Conservation (phyloP, 2,797 vertebrate species). For the Sandelia bainsii region DNA sequence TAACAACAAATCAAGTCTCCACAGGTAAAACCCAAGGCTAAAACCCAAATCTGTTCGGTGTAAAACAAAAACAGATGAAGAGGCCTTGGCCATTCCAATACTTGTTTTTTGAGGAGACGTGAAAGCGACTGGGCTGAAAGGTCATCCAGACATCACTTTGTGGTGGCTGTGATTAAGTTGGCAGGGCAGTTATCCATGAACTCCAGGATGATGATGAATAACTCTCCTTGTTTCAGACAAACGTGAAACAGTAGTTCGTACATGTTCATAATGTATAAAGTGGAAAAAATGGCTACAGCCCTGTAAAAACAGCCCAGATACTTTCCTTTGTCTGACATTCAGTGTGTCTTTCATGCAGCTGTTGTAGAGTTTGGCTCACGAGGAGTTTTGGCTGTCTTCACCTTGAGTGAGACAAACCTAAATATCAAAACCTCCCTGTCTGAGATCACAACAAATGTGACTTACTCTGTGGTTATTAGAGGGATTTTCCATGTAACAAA, state of each 20-base stretch:
- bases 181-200: no score
- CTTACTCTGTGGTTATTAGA: constrained; percentile 6
- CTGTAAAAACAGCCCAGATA: not conserved
- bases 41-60: no score
- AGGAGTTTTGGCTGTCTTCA: constrained; percentile 12
- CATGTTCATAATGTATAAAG: not conserved
- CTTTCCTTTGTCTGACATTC: constrained; percentile 35
- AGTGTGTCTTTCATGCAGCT: constrained; percentile 3
- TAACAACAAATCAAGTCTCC: no score
- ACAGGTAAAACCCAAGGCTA: no score
- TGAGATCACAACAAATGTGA: constrained; percentile 7
- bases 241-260: not conserved
- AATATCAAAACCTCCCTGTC: constrained; percentile 7
- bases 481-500: constrained; percentile 18
- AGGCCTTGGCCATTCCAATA: no score
- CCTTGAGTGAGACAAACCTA: not conserved
- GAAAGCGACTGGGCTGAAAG: no score
- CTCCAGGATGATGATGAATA: not conserved
- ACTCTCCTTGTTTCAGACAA: constrained; percentile 13
- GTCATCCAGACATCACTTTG: no score
- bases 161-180: no score
- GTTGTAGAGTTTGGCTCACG: constrained; percentile 9
- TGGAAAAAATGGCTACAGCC: constrained; percentile 8
- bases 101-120: no score
- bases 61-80: no score